Percentiles rank a stretch among this genome's conserved stretches.
Conservation (phyloP, 1,140 invertebrate species). For the Apis florea region DNA sequence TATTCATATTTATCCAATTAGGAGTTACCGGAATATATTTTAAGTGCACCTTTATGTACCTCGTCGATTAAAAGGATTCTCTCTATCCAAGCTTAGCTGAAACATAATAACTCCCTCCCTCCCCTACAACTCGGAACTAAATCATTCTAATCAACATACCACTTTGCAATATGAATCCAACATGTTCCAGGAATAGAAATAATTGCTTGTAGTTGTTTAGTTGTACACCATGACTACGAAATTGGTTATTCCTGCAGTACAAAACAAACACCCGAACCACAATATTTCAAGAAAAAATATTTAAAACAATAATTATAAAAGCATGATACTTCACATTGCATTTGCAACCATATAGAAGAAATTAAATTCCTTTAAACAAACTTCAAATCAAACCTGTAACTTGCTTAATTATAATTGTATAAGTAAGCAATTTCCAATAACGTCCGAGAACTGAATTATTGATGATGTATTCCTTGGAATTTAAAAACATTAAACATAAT, state of each 20-base stretch:
- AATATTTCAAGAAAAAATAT: slow-evolving; percentile 15
- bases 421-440: not conserved
- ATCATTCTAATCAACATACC: slow-evolving; percentile 21
- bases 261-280: slow-evolving; percentile 34
- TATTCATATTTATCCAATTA: not conserved
- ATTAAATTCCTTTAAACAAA: slow-evolving; percentile 2
- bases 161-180: slow-evolving; percentile 7
- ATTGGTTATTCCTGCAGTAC: slow-evolving; percentile 25
- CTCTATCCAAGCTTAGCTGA: slow-evolving; percentile 30
- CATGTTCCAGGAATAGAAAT: slow-evolving; percentile 21
- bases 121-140: not conserved
- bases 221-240: not conserved
- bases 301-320: slow-evolving; percentile 18
- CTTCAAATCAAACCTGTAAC: not conserved
- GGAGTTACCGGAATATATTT: not conserved
- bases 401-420: not conserved
- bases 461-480: not conserved
- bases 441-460: not conserved
- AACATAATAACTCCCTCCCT: slow-evolving; percentile 27
- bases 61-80: slow-evolving; percentile 9
- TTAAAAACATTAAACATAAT: slow-evolving; percentile 8
- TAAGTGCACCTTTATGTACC: not conserved
- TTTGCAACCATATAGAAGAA: not conserved
- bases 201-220: slow-evolving; percentile 7
- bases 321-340: slow-evolving; percentile 8